Base-by-base conservation (phyloP, 92 coral and sea anemone genomes). In the Palythoa heliodiscus region DNA sequence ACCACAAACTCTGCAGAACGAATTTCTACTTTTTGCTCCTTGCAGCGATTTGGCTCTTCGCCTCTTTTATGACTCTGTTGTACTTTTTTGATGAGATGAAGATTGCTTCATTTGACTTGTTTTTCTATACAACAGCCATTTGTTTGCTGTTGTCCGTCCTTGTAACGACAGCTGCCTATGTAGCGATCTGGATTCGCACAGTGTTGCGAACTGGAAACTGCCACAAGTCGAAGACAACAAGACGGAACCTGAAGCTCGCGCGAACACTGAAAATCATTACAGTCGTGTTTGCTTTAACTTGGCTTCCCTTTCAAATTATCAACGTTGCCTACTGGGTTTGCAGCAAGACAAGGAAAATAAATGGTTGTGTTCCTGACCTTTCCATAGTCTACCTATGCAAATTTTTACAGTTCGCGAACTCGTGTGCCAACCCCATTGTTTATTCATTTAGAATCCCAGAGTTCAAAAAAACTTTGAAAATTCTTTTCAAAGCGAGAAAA, bases 361-460 rank as follows among this genome's bases (percentile, higher is more conserved):
- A 53, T 19, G 78, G 73, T 0, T 61, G 93, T 68, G 86, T 91
- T 2, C 84, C 82, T 70, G 89, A 92, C 12, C n/a, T 80, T 5
- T 70, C 84, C 2, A 74, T 88, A 39, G 81, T 92, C 38, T 94
- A 77, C 54, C 74, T 92, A 29, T 83, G 93, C 50, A 94, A 94
- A 75, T 85, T 92, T 67, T 85, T 92, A 23, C 98, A 94, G 61
- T 93, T 92, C 75, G 71, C 88, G 60, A 94, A 94, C 83, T 92
- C 95, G 61, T 90, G 86, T 77, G 88, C 93, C 24, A 94, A 94
- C 76, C 95, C 98, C 2, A 85, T 94, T 13, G 89, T 92, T 43
- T 94, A 94, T 54, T 90, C 95, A 66, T 88, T 92, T 16, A 94
- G 89, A 66, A 89, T 94, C 20, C 91, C 92, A 15, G 98, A 94